These are phyloP conservation scores for Drosophila nannoptera DNA, from an alignment of 1,140 invertebrate genomes.

Conservation along the genomic window DNA sequence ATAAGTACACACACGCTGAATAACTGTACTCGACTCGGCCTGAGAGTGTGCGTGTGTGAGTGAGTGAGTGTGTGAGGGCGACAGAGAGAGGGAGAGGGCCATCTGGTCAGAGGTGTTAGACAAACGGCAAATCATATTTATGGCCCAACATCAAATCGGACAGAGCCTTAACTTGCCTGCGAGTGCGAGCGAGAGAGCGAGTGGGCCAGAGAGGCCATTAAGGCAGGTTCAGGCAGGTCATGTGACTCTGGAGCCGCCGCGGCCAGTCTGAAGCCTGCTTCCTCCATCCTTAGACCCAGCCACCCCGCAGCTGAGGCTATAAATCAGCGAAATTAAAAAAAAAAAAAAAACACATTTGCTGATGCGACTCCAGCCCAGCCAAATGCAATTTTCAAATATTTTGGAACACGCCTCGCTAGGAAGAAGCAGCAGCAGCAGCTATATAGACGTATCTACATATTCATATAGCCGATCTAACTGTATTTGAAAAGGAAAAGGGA, in stretches of 20 bases:
- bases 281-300: not conserved
- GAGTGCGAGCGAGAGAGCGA: not conserved
- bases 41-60: not conserved
- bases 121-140: constrained; percentile 14
- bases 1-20: constrained; percentile 4
- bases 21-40: constrained; percentile 2
- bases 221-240: constrained; percentile 72
- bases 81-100: not conserved
- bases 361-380: not conserved
- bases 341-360: constrained; percentile 31
- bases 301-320: constrained; percentile 25
- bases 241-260: constrained; percentile 50
- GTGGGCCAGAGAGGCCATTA: constrained; percentile 53
- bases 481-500: constrained; percentile 77
- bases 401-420: constrained; percentile 37
- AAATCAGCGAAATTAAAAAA: constrained; percentile 72
- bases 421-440: constrained; percentile 4
- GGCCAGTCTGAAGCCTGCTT: constrained; percentile 12
- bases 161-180: not conserved
- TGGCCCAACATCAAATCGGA: not conserved
- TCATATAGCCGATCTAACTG: constrained; percentile 47
- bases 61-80: not conserved
- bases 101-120: constrained; percentile 4
- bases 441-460: not conserved
- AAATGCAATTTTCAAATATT: constrained; percentile 58